Percentiles rank a stretch among this genome's conserved stretches.
Conservation (phyloP, 2,888 invertebrate species). For the Artemia sinica region DNA sequence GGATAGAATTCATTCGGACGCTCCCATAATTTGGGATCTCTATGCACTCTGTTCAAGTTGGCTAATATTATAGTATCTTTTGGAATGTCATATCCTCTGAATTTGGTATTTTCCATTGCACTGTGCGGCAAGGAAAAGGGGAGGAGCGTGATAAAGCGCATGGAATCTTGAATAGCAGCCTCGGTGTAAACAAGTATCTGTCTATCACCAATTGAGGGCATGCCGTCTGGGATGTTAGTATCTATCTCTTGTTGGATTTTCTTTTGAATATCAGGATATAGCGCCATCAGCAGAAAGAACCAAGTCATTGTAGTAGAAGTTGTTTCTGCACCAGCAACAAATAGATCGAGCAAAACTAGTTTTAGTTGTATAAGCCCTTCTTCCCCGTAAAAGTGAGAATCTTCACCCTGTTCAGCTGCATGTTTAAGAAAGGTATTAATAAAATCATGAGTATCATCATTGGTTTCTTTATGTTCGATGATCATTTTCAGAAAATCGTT, state of each 20-base stretch:
- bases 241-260: conserved; percentile 17
- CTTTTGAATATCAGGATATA: conserved; percentile 11
- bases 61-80: conserved; percentile 15
- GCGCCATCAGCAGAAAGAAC: conserved; percentile 16
- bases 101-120: neutral
- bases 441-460: conserved; percentile 10
- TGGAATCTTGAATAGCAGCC: conserved; percentile 14
- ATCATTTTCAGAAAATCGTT: neutral
- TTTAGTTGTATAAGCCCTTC: neutral
- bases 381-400: conserved; percentile 6
- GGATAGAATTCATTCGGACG: conserved; percentile 16
- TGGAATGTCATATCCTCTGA: conserved; percentile 13
- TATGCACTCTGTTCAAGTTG: conserved; percentile 11
- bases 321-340: conserved; percentile 18
- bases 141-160: neutral
- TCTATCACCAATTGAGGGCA: conserved; percentile 13
- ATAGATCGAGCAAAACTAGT: conserved; percentile 6
- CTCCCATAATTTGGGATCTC: conserved; percentile 6
- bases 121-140: conserved; percentile 4
- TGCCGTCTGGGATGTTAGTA: neutral
- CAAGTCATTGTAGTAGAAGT: conserved; percentile 16
- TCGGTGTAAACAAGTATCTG: conserved; percentile 13
- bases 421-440: neutral
- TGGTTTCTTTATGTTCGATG: neutral
- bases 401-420: neutral